These are phyloP conservation scores for Dione juno DNA, from an alignment of 2,888 invertebrate species.

Conservation along the genomic window DNA sequence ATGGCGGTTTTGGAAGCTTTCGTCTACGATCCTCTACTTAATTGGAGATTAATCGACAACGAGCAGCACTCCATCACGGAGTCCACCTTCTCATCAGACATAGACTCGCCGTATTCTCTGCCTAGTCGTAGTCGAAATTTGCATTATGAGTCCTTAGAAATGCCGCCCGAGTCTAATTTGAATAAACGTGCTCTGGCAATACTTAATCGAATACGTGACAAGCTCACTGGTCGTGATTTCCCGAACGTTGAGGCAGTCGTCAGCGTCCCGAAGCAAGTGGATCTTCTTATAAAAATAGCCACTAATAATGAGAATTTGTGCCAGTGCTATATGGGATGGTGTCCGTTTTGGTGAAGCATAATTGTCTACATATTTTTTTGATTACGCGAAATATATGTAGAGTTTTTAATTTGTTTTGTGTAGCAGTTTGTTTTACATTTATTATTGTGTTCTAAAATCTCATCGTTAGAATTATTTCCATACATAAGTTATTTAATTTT, in stretches of 20 bases:
- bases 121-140: conserved; percentile 70
- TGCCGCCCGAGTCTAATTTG: conserved; percentile 88
- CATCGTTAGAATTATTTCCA: background rate
- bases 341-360: conserved; percentile 88
- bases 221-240: conserved; percentile 97
- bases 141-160: conserved; percentile 73
- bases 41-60: conserved; percentile 95
- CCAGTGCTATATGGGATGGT: conserved; percentile 99
- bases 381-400: too few relatives aligned
- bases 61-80: conserved; percentile 71
- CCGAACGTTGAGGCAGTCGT: conserved; percentile 88
- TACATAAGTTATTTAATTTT: background rate
- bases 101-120: conserved; percentile 70
- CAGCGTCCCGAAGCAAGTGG: conserved; percentile 94
- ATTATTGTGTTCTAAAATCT: background rate
- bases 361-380: too few relatives aligned
- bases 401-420: too few relatives aligned
- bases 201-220: conserved; percentile 95
- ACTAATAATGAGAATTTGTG: conserved; percentile 99
- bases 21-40: conserved; percentile 98
- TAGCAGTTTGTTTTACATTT: background rate
- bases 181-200: conserved; percentile 97
- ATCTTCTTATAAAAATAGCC: conserved; percentile 96
- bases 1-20: conserved; percentile 99
- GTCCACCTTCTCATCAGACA: conserved; percentile 73